Base-by-base conservation (phyloP, 2,797 vertebrate genomes). In the Ctenopoma kingsleyae region DNA sequence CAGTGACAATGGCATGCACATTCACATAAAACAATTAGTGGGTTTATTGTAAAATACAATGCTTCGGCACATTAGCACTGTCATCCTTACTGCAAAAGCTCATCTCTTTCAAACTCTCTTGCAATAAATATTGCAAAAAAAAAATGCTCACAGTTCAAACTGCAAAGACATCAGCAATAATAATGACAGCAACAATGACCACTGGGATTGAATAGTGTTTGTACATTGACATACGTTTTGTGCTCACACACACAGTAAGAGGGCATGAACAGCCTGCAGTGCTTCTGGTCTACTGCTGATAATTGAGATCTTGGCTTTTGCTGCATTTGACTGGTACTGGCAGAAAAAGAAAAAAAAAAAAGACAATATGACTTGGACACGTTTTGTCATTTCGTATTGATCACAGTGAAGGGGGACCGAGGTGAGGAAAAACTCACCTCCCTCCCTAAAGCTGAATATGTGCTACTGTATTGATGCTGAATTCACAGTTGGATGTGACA, bases 341-440 rank as follows among this genome's bases (percentile, higher is more conserved):
- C 59, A 71, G 44, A 73, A 53, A 44, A 6, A 19, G 22, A 17
- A 20, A 6, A 16, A 22, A 30, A 23, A 41, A 57, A 54, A 15
- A 55, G 75, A 77, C 68, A 82, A 71, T 56, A 68, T 20, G 64
- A 76, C 60, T 76, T 40, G 58, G 76, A 74, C 54, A 43, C 23
- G 40, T 25, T 67, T 74, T 72, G 68, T 65, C 58, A 56, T 81
- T 82, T 75, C 25, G 49, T 85, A 85, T 88, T 67, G 85, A 92
- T 80, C 64, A 48, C 68, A 51, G 51, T 2, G 47, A 67, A 10
- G 56, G 20, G 56, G 25, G 44, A 59, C 16, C 19, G 35, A 32
- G 75, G 74, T 57, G 73, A 62, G 43, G 9, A 76, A 64, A 67
- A 72, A 53, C 32, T 41, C 73, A 67, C 52, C 32, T 73, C 62